Evolutionary conservation across 2,797 vertebrate species (phyloP).

Genomic region (Garrulus glandarius): DNA sequence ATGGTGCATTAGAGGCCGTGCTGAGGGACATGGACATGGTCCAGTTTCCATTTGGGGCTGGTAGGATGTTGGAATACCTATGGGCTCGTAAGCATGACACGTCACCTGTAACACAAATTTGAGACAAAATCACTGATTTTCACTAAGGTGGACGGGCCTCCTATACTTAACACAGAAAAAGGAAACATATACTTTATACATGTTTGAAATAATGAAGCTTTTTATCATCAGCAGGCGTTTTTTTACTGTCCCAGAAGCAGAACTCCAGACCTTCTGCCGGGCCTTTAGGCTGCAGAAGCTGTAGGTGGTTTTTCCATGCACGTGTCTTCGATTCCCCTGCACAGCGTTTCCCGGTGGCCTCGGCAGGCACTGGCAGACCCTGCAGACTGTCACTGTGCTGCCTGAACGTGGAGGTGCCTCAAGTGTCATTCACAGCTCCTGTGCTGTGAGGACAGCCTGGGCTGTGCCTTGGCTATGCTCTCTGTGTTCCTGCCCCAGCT

Average conservation of each 20-base stretch:
- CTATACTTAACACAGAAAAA: not conserved
- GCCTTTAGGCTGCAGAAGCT: not conserved
- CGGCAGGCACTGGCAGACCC: not conserved
- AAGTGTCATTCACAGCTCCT: not conserved
- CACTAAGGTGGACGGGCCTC: too few species aligned
- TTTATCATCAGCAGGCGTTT: not conserved
- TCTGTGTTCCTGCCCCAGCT: not conserved
- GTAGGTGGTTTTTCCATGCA: not conserved
- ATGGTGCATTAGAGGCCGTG: accelerated
- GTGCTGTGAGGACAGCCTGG: not conserved
- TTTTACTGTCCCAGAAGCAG: not conserved
- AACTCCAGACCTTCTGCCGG: not conserved
- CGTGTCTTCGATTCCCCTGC: not conserved
- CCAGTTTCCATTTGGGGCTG: not conserved
- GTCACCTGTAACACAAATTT: accelerated
- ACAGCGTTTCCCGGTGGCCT: not conserved
- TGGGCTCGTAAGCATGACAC: accelerated
- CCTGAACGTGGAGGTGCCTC: not conserved
- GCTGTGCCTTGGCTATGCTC: not conserved
- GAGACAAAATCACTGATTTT: not conserved
- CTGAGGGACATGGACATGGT: not conserved
- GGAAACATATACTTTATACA: not conserved
- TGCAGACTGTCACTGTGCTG: not conserved
- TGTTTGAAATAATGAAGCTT: not conserved
- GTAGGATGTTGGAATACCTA: accelerated